Percentiles rank a stretch among this genome's conserved stretches.
phyloP scores from a whole-genome alignment of 2,113 vertebrate species.

The Hemibagrus wyckioides region DNA sequence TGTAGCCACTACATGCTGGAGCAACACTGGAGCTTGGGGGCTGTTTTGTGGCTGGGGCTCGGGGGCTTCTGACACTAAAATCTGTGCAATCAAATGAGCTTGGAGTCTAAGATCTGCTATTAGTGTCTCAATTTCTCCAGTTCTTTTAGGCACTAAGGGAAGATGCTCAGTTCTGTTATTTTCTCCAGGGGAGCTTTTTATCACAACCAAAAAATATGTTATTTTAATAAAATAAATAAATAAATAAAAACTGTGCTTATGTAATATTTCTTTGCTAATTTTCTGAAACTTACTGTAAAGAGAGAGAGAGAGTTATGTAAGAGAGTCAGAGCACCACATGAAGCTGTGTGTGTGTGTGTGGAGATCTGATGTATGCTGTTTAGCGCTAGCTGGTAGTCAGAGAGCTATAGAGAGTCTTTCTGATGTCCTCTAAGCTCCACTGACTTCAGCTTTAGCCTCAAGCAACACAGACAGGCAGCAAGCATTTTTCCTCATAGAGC shows the following conservation, averaged over 20 bases:
- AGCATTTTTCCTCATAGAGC: neutral
- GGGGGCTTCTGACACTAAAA: neutral
- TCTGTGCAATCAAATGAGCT: neutral
- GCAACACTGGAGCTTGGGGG: neutral
- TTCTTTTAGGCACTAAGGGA: neutral
- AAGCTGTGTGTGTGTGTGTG: conserved; percentile 1
- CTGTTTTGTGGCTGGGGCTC: neutral
- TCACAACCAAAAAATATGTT: neutral
- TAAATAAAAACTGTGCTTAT: neutral
- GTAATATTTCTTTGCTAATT: neutral
- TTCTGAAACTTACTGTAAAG: neutral
- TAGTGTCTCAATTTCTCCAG: neutral
- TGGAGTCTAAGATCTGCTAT: neutral
- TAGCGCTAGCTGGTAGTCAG: conserved; percentile 25
- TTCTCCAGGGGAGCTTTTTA: neutral
- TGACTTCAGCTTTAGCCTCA: conserved; percentile 26
- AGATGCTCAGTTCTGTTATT: neutral
- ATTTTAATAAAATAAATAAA: too few species aligned
- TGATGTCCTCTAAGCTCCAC: conserved; percentile 41
- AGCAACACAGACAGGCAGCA: neutral
- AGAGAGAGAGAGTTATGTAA: neutral
- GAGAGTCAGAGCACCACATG: neutral
- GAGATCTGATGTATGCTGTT: neutral
- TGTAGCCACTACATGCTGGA: neutral
- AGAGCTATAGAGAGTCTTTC: conserved; percentile 3